Base-by-base conservation (phyloP, 2,797 vertebrate species). In the Pterois miles region DNA sequence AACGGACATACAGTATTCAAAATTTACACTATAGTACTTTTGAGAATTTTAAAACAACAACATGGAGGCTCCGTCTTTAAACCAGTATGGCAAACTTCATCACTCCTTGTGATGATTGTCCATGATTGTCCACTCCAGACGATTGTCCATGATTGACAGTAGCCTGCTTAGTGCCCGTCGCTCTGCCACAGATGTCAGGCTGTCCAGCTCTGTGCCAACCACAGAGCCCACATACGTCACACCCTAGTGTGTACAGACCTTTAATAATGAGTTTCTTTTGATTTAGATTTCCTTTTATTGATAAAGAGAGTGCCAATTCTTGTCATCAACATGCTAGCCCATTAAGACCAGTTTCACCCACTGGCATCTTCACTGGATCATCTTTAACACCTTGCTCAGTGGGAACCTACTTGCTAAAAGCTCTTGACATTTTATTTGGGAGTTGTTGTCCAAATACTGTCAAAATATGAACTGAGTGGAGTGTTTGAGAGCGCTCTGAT, bases 401-500 rank as follows among this genome's bases (percentile, higher is more conserved):
- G 22, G 22, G 9, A 75, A 25, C 34, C 50, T 40, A 14, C 33
- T 22, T 18, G 14, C 29, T 29, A 9, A 53, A 46, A 31, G 23
- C 46, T 29, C 18, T 66, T 31, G 38, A 72, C 59, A 27, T 60
- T 74, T 69, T 72, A 62, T 78, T 65, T 63, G n/a, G 46, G 48
- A 63, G 68, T 33, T 64, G 68, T 36, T 58, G 40, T 74, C 68
- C 22, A 71, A 71, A 86, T 34, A 40, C 40, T 69, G 59, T 62
- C 72, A 62, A 70, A 80, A 72, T 34, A 69, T 82, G 8, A 59
- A 16, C 57, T 10, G 27, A 81, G 64, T 38, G 29, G 36, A 53
- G 71, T 10, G 59, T 74, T 48, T 59, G 13, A 79, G 31, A 50
- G 79, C 10, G 65, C 58, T 31, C 52, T 20, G 65, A 22, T 66